Conservation (phyloP, 2,797 vertebrate species). For the Crenichthys baileyi region DNA sequence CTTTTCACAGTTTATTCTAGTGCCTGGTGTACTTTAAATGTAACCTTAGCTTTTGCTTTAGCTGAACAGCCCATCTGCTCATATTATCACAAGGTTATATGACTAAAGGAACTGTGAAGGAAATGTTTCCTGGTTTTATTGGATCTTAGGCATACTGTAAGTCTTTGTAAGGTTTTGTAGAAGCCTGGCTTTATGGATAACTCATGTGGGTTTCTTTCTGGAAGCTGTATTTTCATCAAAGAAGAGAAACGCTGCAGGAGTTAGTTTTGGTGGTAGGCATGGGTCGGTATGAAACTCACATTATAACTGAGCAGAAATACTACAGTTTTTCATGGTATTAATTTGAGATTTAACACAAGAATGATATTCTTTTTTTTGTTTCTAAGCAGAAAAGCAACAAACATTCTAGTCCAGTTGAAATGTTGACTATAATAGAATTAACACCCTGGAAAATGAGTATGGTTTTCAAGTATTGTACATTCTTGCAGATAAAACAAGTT, state of each 20-base stretch:
- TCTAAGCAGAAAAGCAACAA: not conserved
- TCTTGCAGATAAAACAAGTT: not conserved
- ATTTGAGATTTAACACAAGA: not conserved
- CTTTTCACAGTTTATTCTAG: slow-evolving; percentile 22
- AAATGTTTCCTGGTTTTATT: slow-evolving; percentile 19
- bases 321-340: not conserved
- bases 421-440: not conserved
- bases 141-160: not conserved
- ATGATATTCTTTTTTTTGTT: not conserved
- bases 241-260: not conserved
- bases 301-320: not conserved
- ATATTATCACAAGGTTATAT: slow-evolving; percentile 6
- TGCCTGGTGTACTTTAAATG: slow-evolving; percentile 38
- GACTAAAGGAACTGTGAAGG: slow-evolving; percentile 23
- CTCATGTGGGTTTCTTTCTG: not conserved
- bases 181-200: not conserved
- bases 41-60: slow-evolving; percentile 16
- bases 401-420: not conserved
- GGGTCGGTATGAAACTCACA: not conserved
- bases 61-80: slow-evolving; percentile 16
- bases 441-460: not conserved
- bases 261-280: not conserved
- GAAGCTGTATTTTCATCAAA: not conserved
- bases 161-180: not conserved
- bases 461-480: not conserved